Percentiles rank a stretch among this genome's conserved stretches.
Conservation (phyloP, 2,113 vertebrate genomes). For the Xiphophorus couchianus region DNA sequence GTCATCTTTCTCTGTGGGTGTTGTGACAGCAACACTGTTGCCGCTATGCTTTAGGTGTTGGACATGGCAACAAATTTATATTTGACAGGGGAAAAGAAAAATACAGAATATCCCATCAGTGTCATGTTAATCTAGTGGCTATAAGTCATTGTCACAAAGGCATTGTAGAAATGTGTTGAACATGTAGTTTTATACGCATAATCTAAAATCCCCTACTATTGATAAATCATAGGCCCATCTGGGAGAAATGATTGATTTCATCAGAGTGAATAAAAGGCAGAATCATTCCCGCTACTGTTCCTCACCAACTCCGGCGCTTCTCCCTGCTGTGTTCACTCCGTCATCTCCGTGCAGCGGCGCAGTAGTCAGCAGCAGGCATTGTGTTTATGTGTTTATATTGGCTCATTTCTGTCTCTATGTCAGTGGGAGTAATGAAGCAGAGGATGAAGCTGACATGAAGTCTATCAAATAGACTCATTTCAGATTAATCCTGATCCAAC, state of each 20-base stretch:
- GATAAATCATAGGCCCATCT: slow-evolving; percentile 60
- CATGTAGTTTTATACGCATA: slow-evolving; percentile 38
- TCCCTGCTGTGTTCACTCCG: slow-evolving; percentile 46
- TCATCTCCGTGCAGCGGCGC: slow-evolving; percentile 29
- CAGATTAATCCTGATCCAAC: slow-evolving; percentile 66
- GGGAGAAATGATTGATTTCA: slow-evolving; percentile 69
- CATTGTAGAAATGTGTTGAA: slow-evolving; percentile 30
- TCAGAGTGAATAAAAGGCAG: slow-evolving; percentile 56
- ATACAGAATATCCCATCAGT: slow-evolving; percentile 26
- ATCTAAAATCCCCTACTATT: slow-evolving; percentile 50
- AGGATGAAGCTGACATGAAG: slow-evolving; percentile 59
- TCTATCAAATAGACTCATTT: slow-evolving; percentile 65
- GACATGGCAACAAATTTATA: neutral
- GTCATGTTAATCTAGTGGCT: slow-evolving; percentile 17
- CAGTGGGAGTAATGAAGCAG: slow-evolving; percentile 65
- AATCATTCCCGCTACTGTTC: slow-evolving; percentile 43
- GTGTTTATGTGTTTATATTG: slow-evolving; percentile 29
- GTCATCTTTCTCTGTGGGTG: neutral
- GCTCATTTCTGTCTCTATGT: slow-evolving; percentile 37
- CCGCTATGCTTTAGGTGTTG: neutral
- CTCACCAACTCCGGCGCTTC: slow-evolving; percentile 32
- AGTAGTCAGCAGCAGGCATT: slow-evolving; percentile 36
- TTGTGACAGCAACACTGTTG: neutral
- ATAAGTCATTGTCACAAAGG: slow-evolving; percentile 48
- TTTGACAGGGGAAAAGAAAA: neutral